A percentile compares a stretch with the other conserved stretches of the same genome.
Evolutionary conservation across 2,888 invertebrate genomes (phyloP).

Genomic region (Hirtodrosophila cameraria): DNA sequence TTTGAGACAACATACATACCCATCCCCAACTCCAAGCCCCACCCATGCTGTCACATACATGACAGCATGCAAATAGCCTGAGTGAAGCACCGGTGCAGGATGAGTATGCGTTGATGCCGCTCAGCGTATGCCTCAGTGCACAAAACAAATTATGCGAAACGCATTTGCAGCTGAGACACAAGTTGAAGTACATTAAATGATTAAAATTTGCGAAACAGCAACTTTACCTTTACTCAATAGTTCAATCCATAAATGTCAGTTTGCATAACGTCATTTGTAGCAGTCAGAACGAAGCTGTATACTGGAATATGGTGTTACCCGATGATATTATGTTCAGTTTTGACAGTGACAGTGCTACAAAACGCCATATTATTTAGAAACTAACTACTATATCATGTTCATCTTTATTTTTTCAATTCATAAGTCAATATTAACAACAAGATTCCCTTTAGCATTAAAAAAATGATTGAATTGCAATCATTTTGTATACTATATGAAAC

Average conservation of each 20-base stretch:
- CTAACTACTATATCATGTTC: too few relatives aligned
- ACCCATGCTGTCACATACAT: constrained; percentile 33
- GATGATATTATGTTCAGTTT: too few relatives aligned
- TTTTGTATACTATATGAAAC: constrained; percentile 46
- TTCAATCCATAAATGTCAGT: constrained; percentile 24
- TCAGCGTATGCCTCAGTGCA: constrained; percentile 66
- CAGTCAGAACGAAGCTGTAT: too few relatives aligned
- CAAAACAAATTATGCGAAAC: constrained; percentile 75
- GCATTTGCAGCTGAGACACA: constrained; percentile 62
- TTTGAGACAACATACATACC: constrained; percentile 35
- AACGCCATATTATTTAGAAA: too few relatives aligned
- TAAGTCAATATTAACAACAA: too few relatives aligned
- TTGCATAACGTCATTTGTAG: neutral
- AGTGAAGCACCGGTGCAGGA: constrained; percentile 8
- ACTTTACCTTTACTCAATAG: constrained; percentile 10
- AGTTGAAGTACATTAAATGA: constrained; percentile 64
- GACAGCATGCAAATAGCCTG: constrained; percentile 54
- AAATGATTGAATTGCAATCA: constrained; percentile 55
- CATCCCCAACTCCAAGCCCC: constrained; percentile 16
- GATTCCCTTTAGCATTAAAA: constrained; percentile 25
- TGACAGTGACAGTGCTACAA: too few relatives aligned
- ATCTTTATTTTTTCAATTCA: too few relatives aligned
- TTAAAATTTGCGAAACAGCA: constrained; percentile 44
- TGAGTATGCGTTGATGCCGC: constrained; percentile 37
- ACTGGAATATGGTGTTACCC: too few relatives aligned